These are phyloP conservation scores for Pollenia angustigena DNA, from an alignment of 2,888 invertebrate species.

Conservation along the genomic window DNA sequence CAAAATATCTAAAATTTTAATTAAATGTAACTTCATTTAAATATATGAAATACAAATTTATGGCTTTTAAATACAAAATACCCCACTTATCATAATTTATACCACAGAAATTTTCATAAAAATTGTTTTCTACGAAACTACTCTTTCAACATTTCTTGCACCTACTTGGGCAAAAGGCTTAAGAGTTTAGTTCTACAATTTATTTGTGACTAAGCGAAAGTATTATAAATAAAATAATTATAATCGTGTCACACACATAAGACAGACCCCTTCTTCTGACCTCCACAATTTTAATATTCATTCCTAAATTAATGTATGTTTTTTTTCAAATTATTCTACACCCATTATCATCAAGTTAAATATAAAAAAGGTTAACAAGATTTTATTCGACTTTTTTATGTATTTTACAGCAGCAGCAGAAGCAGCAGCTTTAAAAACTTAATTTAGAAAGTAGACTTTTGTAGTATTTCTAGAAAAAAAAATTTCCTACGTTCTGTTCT, in stretches of 20 bases:
- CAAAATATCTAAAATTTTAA: too few relatives aligned
- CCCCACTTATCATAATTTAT: background rate
- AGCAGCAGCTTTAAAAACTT: constrained; percentile 47
- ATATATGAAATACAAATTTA: background rate
- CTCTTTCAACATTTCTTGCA: constrained; percentile 22
- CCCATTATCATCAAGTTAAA: background rate
- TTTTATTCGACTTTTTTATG: constrained; percentile 24
- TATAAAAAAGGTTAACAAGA: constrained; percentile 58
- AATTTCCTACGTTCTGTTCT: background rate
- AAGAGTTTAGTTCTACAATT: constrained; percentile 8
- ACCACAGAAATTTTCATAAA: constrained; percentile 37
- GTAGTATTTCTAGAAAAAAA: background rate
- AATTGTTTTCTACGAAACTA: constrained; percentile 6
- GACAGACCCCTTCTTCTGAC: too few relatives aligned
- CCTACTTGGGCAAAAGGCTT: background rate
- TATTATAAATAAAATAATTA: background rate
- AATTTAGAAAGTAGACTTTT: constrained; percentile 48
- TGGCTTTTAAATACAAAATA: background rate
- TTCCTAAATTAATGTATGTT: background rate
- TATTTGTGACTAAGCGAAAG: background rate
- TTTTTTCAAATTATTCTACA: background rate
- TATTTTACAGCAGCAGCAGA: constrained; percentile 38
- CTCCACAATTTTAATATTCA: background rate
- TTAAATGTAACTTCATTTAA: too few relatives aligned
- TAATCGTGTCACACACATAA: background rate